Evolutionary conservation across 2,113 vertebrate species (phyloP).

Genomic region (Podarcis cretensis): DNA sequence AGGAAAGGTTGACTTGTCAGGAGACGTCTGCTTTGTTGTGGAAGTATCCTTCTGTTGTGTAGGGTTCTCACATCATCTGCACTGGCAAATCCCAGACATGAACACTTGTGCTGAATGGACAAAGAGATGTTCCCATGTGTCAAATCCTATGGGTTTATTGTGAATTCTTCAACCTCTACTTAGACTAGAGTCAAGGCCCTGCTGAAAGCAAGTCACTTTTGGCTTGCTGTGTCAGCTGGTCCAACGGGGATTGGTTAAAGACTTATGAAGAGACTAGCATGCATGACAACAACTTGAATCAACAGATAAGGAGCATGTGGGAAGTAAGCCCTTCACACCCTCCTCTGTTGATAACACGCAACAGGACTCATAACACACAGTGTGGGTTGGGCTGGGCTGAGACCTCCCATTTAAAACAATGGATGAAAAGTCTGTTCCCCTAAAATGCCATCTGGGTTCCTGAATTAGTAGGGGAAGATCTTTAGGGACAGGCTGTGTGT

Average conservation of each 20-base stretch:
- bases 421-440: no score
- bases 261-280: not conserved
- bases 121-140: not conserved
- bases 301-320: not conserved
- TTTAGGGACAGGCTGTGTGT: not conserved
- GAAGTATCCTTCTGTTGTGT: not conserved
- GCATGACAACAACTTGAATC: not conserved
- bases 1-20: not conserved
- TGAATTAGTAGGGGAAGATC: not conserved
- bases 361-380: not conserved
- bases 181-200: conserved; percentile 4
- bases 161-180: conserved; percentile 9
- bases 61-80: not conserved
- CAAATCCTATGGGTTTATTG: conserved; percentile 8
- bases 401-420: not conserved
- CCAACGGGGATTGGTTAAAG: not conserved
- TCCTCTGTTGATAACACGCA: not conserved
- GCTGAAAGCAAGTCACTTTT: conserved; percentile 2
- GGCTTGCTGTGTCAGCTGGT: not conserved
- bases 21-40: not conserved
- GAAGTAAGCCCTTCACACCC: not conserved
- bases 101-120: not conserved
- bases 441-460: not conserved
- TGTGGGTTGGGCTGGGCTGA: not conserved
- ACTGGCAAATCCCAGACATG: not conserved